These are phyloP conservation scores for Rhinichthys osculus DNA, from an alignment of 2,797 vertebrate genomes.

Conservation along the genomic window DNA sequence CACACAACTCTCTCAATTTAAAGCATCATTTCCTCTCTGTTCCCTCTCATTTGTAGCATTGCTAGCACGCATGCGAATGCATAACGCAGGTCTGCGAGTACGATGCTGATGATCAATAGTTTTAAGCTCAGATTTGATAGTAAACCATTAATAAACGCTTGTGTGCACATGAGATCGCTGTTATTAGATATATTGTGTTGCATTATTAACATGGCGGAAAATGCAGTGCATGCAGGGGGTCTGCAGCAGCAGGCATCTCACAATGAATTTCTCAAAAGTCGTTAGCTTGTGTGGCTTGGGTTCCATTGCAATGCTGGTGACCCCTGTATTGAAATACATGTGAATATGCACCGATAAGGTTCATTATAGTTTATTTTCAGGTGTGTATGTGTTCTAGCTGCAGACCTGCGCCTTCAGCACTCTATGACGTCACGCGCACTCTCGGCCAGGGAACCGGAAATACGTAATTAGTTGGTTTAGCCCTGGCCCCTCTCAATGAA, in stretches of 20 bases:
- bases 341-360: neutral
- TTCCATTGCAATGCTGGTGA: neutral
- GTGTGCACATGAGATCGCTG: neutral
- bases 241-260: constrained; percentile 17
- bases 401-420: neutral
- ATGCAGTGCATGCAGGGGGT: neutral
- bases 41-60: constrained; percentile 31
- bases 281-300: too few relatives aligned
- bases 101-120: neutral
- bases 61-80: constrained; percentile 31
- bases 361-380: neutral
- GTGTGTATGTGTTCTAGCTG: neutral
- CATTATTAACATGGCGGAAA: neutral
- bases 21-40: constrained; percentile 4
- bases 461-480: neutral
- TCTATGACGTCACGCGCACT: neutral
- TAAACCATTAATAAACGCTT: neutral
- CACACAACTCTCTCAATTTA: neutral
- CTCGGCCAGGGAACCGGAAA: neutral
- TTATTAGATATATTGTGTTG: too few relatives aligned
- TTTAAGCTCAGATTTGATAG: neutral
- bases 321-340: neutral
- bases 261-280: neutral
- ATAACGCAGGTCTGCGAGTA: neutral
- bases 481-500: neutral